Percentiles rank a stretch among this genome's conserved stretches.
phyloP scores from a whole-genome alignment of 2,113 vertebrate genomes.

The Rhinopithecus roxellana region DNA sequence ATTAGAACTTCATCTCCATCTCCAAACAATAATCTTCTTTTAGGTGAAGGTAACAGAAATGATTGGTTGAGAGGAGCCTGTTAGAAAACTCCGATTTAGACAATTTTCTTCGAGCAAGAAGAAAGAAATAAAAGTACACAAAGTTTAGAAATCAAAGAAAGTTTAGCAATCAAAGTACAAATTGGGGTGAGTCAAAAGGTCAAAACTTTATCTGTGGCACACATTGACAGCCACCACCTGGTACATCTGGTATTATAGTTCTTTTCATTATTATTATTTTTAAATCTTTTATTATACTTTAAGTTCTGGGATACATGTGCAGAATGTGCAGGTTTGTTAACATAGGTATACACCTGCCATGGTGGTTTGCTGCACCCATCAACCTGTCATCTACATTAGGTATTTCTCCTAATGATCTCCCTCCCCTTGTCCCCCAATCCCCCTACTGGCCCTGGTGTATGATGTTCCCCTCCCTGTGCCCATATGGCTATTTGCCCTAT shows the following conservation, averaged over 20 bases:
- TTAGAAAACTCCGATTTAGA: neutral
- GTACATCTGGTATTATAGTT: neutral
- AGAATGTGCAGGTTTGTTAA: too few relatives aligned
- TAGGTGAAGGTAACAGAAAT: neutral
- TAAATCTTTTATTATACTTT: too few relatives aligned
- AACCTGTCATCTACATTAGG: too few relatives aligned
- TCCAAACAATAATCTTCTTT: neutral
- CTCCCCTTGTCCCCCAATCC: too few relatives aligned
- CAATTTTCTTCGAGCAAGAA: neutral
- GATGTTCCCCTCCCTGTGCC: too few relatives aligned
- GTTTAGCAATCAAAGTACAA: slow-evolving; percentile 35
- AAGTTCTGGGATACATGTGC: too few relatives aligned
- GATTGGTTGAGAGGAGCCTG: neutral
- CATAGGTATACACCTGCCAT: too few relatives aligned
- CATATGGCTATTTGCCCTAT: too few relatives aligned
- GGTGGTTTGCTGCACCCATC: too few relatives aligned
- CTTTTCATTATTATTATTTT: too few relatives aligned
- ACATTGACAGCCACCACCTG: neutral
- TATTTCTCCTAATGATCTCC: too few relatives aligned
- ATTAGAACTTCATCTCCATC: neutral
- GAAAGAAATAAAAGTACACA: neutral
- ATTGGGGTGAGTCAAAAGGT: neutral
- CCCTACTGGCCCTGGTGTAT: too few relatives aligned
- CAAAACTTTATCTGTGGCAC: neutral
- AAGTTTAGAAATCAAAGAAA: slow-evolving; percentile 14